Percentiles rank a stretch among this genome's conserved stretches.
phyloP scores from a whole-genome alignment of 2,888 invertebrate species.

The Gymnoscelis rufifasciata region DNA sequence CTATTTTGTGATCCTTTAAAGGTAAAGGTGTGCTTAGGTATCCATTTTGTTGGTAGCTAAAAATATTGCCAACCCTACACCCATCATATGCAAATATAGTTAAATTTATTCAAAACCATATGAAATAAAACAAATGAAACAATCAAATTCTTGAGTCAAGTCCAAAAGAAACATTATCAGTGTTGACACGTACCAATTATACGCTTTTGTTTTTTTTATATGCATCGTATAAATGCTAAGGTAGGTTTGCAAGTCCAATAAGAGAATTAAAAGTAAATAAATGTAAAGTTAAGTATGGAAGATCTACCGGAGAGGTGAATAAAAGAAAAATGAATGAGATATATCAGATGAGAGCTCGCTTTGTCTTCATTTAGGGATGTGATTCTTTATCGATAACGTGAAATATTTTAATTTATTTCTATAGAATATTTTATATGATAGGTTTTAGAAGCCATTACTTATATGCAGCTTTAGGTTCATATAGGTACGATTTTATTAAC shows the following conservation, averaged over 20 bases:
- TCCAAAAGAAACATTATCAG: constrained; percentile 20
- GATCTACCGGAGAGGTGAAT: constrained; percentile 62
- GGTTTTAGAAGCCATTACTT: no score
- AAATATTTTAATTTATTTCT: neutral
- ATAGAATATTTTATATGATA: no score
- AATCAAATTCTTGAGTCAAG: constrained; percentile 20
- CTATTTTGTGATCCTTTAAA: no score
- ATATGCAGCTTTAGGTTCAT: no score
- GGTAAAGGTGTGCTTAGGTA: no score
- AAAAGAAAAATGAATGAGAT: constrained; percentile 44
- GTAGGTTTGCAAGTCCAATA: constrained; percentile 31
- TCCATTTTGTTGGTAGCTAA: no score
- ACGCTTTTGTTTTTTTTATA: constrained; percentile 25
- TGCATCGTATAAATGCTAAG: constrained; percentile 14
- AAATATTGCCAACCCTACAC: neutral
- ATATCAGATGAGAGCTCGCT: constrained; percentile 1
- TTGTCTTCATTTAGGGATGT: constrained; percentile 3
- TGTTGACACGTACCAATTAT: constrained; percentile 30
- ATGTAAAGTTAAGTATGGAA: constrained; percentile 53
- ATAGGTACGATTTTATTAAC: no score
- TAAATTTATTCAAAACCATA: constrained; percentile 5
- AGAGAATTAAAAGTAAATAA: constrained; percentile 47
- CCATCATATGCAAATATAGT: constrained; percentile 10
- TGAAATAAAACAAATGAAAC: constrained; percentile 13
- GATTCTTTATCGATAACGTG: neutral